Evolutionary conservation across 2,888 invertebrate species (phyloP).

Genomic region (Linnaemya tessellans): DNA sequence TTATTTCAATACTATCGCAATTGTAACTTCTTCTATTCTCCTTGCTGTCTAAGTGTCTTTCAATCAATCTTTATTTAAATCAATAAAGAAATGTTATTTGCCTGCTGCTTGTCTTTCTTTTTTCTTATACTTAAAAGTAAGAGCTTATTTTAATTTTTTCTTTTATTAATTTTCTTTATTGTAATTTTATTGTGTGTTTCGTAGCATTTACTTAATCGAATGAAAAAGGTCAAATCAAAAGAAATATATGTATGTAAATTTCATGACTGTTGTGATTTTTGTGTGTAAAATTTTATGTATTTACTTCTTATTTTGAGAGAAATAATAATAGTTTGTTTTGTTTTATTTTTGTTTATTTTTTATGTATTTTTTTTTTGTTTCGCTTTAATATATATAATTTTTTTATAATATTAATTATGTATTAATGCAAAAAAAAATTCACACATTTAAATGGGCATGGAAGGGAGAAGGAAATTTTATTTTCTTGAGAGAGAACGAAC

Average conservation of each 20-base stretch:
- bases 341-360: constrained; percentile 62
- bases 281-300: constrained; percentile 66
- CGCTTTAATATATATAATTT: constrained; percentile 76
- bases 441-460: constrained; percentile 75
- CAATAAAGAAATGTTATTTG: constrained; percentile 57
- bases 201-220: constrained; percentile 70
- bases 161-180: constrained; percentile 68
- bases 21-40: constrained; percentile 46
- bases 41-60: constrained; percentile 38
- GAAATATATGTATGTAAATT: constrained; percentile 51
- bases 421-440: constrained; percentile 80
- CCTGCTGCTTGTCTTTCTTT: constrained; percentile 17
- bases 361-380: constrained; percentile 75
- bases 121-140: constrained; percentile 77
- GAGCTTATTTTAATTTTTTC: constrained; percentile 67
- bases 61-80: constrained; percentile 71
- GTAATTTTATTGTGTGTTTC: constrained; percentile 70
- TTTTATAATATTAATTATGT: constrained; percentile 81
- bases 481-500: constrained; percentile 48
- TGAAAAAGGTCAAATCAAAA: constrained; percentile 51
- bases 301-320: constrained; percentile 59
- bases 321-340: constrained; percentile 46
- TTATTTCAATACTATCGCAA: constrained; percentile 45
- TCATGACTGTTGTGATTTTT: constrained; percentile 65
- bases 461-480: constrained; percentile 49